Evolutionary conservation across 1,140 invertebrate species (phyloP).

Genomic region (Colletes gigas): DNA sequence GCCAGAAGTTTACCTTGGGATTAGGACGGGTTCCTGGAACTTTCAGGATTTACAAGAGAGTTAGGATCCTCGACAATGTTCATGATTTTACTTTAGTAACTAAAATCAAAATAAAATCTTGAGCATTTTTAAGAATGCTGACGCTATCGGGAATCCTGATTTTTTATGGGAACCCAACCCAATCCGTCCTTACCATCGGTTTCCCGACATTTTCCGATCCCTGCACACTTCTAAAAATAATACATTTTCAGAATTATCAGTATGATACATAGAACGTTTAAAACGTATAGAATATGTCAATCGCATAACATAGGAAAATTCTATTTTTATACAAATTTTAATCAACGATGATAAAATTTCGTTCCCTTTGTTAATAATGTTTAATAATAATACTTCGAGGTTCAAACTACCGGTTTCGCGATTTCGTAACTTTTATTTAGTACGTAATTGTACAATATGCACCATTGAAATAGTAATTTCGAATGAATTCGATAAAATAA

Average conservation of each 20-base stretch:
- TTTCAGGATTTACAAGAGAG: too few relatives aligned
- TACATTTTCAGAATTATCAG: conserved; percentile 40
- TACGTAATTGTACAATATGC: not conserved
- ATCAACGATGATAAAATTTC: conserved; percentile 22
- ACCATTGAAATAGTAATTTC: conserved; percentile 31
- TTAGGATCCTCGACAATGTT: too few relatives aligned
- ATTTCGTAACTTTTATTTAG: not conserved
- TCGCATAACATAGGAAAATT: conserved; percentile 25
- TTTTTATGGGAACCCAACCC: too few relatives aligned
- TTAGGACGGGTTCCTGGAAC: too few relatives aligned
- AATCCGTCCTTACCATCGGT: too few relatives aligned
- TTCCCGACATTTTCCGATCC: too few relatives aligned
- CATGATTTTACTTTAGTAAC: too few relatives aligned
- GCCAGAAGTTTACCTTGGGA: too few relatives aligned
- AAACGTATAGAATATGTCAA: conserved; percentile 25
- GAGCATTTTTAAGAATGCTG: too few relatives aligned
- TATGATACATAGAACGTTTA: conserved; percentile 31
- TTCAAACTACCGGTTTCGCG: conserved; percentile 21
- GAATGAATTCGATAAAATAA: conserved; percentile 12
- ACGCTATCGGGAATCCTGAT: too few relatives aligned
- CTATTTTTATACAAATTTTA: conserved; percentile 34
- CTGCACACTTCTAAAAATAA: conserved; percentile 5
- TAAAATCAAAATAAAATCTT: too few relatives aligned
- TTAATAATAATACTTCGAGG: conserved; percentile 38
- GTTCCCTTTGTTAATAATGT: conserved; percentile 21